Base-by-base conservation (phyloP, 2,888 invertebrate genomes). In the Lysandra bellargus region DNA sequence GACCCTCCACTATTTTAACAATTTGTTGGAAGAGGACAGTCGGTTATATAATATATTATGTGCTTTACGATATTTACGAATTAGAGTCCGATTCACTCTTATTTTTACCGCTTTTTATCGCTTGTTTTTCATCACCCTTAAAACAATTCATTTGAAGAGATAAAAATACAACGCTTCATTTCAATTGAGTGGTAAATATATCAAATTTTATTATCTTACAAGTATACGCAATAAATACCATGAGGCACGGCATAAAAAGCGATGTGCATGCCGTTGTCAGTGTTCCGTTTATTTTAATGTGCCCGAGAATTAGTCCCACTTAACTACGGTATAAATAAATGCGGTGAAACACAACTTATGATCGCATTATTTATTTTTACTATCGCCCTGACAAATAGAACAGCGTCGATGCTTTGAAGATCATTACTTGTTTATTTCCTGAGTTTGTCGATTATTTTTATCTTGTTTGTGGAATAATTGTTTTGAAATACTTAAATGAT, bases 221-320 rank as follows among this genome's bases (percentile, higher is more conserved):
- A 88, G 91, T 91, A 91, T 88, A 86, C 82, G 88, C 84, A 87
- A 91, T 93, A 93, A 92, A 92, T 92, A 88, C 85, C 83, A 83
- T 88, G 87, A 83, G 85, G 82, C 87, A 88, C 88, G 88, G 89
- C 91, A 86, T 93, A 92, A 93, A 93, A 91, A 89, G 84, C 84
- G 84, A 86, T 88, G 86, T 88, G 86, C 89, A 90, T 88, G 85
- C 86, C 88, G 89, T 89, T 91, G 91, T 92, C 90, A 88, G 81
- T 87, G 85, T 84, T 81, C 82, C 85, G 86, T 85, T 84, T 84
- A 85, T 85, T 86, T 88, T 89, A 90, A 91, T 89, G 88, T 87
- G 88, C 84, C 88, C 86, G 86, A 87, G 89, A 92, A 90, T 92
- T 92, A 90, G 90, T 86, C 85, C 82, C 85, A 87, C 87, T 88